Conservation (phyloP, 2,113 vertebrate species). For the Oryzias javanicus region DNA sequence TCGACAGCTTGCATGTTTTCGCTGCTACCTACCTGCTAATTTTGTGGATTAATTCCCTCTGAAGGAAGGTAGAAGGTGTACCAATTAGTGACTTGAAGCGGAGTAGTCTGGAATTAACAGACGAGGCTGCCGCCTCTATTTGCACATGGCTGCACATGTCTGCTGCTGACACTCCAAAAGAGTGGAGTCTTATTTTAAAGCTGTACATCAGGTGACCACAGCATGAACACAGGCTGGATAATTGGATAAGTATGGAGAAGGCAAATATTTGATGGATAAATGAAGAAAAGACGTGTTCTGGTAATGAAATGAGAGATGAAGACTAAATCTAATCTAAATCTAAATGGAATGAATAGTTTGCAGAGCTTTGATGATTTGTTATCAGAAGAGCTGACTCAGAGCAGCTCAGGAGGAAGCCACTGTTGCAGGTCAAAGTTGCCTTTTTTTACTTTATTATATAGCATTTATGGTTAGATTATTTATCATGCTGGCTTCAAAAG, state of each 20-base stretch:
- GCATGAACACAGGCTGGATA: background rate
- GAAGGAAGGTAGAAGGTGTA: constrained; percentile 8
- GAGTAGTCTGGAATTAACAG: constrained; percentile 7
- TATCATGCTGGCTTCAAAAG: too few species aligned
- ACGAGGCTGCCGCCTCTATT: background rate
- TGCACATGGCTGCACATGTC: constrained; percentile 7
- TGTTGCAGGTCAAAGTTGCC: too few species aligned
- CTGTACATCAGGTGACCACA: background rate
- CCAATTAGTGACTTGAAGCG: constrained; percentile 23
- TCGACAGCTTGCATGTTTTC: constrained; percentile 17
- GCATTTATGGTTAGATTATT: too few species aligned
- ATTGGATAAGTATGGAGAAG: background rate
- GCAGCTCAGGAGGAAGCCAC: too few species aligned
- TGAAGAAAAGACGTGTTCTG: background rate
- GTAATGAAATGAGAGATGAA: background rate
- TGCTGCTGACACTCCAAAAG: background rate
- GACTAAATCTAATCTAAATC: too few species aligned
- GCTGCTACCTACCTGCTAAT: constrained; percentile 14
- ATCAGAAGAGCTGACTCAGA: too few species aligned
- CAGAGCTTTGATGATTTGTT: too few species aligned
- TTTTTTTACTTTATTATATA: too few species aligned
- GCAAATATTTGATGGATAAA: background rate
- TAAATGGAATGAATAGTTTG: too few species aligned
- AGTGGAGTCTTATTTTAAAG: background rate
- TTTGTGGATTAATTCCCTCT: constrained; percentile 19